Percentiles rank a stretch among this genome's conserved stretches.
phyloP scores from a whole-genome alignment of 2,797 vertebrate genomes.

The Betta splendens region DNA sequence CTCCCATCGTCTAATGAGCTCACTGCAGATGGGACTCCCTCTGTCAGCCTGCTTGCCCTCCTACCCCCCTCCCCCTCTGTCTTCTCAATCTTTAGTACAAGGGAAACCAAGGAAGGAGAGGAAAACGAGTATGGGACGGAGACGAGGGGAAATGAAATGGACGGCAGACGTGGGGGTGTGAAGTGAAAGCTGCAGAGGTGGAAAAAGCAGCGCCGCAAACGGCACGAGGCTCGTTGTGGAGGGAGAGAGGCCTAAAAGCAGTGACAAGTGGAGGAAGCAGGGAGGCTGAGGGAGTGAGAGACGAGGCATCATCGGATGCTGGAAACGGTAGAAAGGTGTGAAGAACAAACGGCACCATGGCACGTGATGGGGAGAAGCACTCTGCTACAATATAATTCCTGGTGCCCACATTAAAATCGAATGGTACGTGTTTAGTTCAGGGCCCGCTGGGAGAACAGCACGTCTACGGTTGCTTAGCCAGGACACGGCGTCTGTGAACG shows the following conservation, averaged over 20 bases:
- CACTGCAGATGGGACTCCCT: slow-evolving; percentile 75
- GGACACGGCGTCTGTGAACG: slow-evolving; percentile 49
- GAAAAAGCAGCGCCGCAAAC: slow-evolving; percentile 29
- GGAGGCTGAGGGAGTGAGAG: slow-evolving; percentile 21
- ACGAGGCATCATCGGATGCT: slow-evolving; percentile 21
- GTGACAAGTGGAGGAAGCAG: slow-evolving; percentile 5
- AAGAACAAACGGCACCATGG: slow-evolving; percentile 3
- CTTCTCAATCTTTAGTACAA: slow-evolving; percentile 25
- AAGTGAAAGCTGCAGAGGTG: slow-evolving; percentile 30
- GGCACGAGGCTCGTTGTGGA: slow-evolving; percentile 24
- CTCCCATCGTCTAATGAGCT: slow-evolving; percentile 73
- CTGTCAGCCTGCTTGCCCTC: slow-evolving; percentile 59
- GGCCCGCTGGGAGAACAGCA: slow-evolving; percentile 15
- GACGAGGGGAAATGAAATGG: slow-evolving; percentile 36
- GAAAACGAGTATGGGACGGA: no score
- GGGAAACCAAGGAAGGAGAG: slow-evolving; percentile 42
- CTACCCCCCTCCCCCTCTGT: slow-evolving; percentile 26
- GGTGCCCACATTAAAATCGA: slow-evolving; percentile 36
- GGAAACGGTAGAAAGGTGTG: slow-evolving; percentile 30
- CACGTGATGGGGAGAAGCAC: slow-evolving; percentile 10
- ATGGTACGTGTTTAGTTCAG: slow-evolving; percentile 34
- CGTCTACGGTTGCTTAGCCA: slow-evolving; percentile 39
- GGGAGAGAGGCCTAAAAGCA: slow-evolving; percentile 16
- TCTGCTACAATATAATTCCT: slow-evolving; percentile 21
- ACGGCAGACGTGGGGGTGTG: slow-evolving; percentile 17